These are phyloP conservation scores for Hycleus cichorii DNA, from an alignment of 1,140 invertebrate genomes.

Conservation along the genomic window DNA sequence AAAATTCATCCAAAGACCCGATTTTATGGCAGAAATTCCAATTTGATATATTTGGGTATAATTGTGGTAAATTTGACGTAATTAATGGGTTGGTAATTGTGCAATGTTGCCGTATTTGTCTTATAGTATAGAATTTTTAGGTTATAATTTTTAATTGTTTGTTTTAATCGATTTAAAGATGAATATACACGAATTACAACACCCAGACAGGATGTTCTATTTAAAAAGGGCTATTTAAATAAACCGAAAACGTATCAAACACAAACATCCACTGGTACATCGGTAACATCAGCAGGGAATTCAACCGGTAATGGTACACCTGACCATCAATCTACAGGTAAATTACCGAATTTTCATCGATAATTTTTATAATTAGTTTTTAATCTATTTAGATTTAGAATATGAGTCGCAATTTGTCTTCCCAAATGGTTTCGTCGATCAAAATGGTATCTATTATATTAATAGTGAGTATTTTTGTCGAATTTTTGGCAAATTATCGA, in stretches of 20 bases:
- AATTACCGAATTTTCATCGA: background rate
- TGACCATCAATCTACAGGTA: conserved; percentile 39
- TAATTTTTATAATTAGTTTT: background rate
- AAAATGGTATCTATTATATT: conserved; percentile 42
- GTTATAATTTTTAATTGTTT: too few relatives aligned
- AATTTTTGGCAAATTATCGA: too few relatives aligned
- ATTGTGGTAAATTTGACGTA: too few relatives aligned
- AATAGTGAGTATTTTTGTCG: conserved; percentile 36
- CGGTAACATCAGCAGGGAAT: conserved; percentile 32
- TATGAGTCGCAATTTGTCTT: conserved; percentile 40
- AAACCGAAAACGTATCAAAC: conserved; percentile 48
- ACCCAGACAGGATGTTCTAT: conserved; percentile 62
- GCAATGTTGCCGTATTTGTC: too few relatives aligned
- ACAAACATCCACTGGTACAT: conserved; percentile 38
- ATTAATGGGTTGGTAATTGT: too few relatives aligned
- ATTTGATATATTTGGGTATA: too few relatives aligned
- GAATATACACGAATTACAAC: conserved; percentile 66
- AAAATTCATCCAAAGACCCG: too few relatives aligned
- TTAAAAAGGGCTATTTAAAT: conserved; percentile 63
- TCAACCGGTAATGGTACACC: conserved; percentile 41
- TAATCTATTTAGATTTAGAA: conserved; percentile 35
- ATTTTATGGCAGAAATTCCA: too few relatives aligned
- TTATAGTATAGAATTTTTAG: too few relatives aligned
- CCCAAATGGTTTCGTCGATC: conserved; percentile 41
- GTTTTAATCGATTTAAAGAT: conserved; percentile 41